Base-by-base conservation (phyloP, 1,140 invertebrate genomes). In the Eubasilissa regina region DNA sequence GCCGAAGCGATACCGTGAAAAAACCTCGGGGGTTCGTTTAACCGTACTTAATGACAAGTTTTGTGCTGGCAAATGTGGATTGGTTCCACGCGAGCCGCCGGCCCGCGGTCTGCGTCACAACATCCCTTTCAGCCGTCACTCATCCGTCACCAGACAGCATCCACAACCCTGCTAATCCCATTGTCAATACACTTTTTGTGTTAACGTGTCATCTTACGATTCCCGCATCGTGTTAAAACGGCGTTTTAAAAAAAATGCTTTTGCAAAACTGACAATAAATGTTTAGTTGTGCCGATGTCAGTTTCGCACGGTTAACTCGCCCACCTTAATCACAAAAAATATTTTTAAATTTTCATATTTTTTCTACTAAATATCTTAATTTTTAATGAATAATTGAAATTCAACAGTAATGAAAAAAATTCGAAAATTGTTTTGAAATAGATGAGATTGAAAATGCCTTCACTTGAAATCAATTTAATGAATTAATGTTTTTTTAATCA, bases 101-200 rank as follows among this genome's bases (percentile, higher is more conserved):
- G 58, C 3, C 75, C 76, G 76, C 56, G 62, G 45, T 19, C 44
- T n/a, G 35, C 68, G 81, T 82, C 81, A 82, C 66, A 82, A 82
- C 81, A 80, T 75, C 73, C 64, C 78, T 82, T 80, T 79, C 75
- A 80, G 51, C 74, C 70, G 81, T 78, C 81, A 82, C 68, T 82
- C 81, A 75, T 51, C 25, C 72, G 77, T 82, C 78, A 82, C 9
- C 35, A 21, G 56, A 75, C 68, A 56, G 51, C 66, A 74, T 68
- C 76, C 77, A 21, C 48, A 44, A 51, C 25, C 19, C 53, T 9
- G 70, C 64, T 58, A 56, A 74, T 74, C 70, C 70, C 17, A 74
- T 74, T 74, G 70, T 74, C 25, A 43, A 56, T 15, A 47, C 51
- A 56, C 56, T 13, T 4, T 51, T 17, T 55, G 15, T 74, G 70